phyloP scores from a whole-genome alignment of 2,888 invertebrate species.

The Eupithecia vulgata region DNA sequence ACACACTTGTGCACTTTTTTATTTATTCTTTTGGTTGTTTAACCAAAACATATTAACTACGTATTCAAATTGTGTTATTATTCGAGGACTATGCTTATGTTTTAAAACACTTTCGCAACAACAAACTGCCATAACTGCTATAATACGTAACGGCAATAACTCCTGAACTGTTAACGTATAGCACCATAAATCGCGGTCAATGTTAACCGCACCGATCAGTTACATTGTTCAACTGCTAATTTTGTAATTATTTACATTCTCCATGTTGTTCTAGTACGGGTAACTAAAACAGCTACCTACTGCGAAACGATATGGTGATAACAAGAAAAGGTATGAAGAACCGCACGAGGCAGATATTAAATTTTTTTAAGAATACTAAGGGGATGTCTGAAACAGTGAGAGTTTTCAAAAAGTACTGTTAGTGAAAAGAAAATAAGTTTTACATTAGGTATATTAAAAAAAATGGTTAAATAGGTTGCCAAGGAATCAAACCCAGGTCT shows the following conservation, averaged over 20 bases:
- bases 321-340: neutral
- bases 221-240: constrained; percentile 27
- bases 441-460: too few species aligned
- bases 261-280: neutral
- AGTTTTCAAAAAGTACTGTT: too few species aligned
- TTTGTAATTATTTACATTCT: constrained; percentile 1
- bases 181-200: constrained; percentile 27
- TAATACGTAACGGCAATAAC: constrained; percentile 28
- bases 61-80: too few species aligned
- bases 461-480: too few species aligned
- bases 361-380: too few species aligned
- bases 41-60: too few species aligned
- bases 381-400: too few species aligned
- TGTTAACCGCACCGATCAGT: constrained; percentile 40
- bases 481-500: too few species aligned
- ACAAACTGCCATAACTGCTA: constrained; percentile 38
- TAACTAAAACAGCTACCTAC: neutral
- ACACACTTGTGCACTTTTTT: neutral
- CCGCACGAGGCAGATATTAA: neutral
- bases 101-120: too few species aligned
- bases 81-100: too few species aligned
- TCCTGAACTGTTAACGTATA: constrained; percentile 15
- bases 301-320: neutral
- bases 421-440: too few species aligned
- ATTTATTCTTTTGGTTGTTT: too few species aligned